These are phyloP conservation scores for Acleris emargana DNA, from an alignment of 2,888 invertebrate species.

Conservation along the genomic window DNA sequence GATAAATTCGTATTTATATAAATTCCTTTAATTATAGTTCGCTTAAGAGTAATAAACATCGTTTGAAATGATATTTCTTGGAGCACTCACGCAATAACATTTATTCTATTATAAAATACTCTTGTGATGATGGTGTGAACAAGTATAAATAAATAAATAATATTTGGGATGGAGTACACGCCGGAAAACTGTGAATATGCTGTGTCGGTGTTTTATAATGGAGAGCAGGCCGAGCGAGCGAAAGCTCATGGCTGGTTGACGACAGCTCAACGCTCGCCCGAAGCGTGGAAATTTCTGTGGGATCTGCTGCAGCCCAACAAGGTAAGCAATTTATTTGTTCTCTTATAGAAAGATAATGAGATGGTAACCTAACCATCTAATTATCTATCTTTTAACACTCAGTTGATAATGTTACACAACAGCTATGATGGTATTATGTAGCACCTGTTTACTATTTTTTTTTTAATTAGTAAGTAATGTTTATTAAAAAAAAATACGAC, in stretches of 20 bases:
- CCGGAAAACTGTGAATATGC: conserved; percentile 87
- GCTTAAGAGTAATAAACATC: not conserved
- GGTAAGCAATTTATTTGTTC: conserved; percentile 72
- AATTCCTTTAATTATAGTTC: not conserved
- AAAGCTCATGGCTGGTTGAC: conserved; percentile 94
- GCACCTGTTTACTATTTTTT: conserved; percentile 25
- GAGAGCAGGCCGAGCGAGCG: conserved; percentile 86
- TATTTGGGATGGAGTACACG: conserved; percentile 82
- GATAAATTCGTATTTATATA: not conserved
- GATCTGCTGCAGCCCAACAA: conserved; percentile 91
- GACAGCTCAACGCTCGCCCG: conserved; percentile 91
- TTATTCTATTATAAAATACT: conserved; percentile 25
- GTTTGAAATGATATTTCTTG: conserved; percentile 14
- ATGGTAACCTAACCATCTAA: too few species aligned
- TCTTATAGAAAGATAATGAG: too few species aligned
- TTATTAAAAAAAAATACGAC: conserved; percentile 41
- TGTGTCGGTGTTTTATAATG: conserved; percentile 87
- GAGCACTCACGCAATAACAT: conserved; percentile 12
- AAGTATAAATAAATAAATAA: conserved; percentile 11
- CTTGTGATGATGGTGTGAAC: conserved; percentile 22
- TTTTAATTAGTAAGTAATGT: conserved; percentile 22
- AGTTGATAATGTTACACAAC: not conserved
- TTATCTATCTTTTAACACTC: not conserved
- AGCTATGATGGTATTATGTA: conserved; percentile 12
- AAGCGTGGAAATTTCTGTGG: conserved; percentile 98